Evolutionary conservation across 2,888 invertebrate species (phyloP).

Genomic region (Abrostola tripartita): DNA sequence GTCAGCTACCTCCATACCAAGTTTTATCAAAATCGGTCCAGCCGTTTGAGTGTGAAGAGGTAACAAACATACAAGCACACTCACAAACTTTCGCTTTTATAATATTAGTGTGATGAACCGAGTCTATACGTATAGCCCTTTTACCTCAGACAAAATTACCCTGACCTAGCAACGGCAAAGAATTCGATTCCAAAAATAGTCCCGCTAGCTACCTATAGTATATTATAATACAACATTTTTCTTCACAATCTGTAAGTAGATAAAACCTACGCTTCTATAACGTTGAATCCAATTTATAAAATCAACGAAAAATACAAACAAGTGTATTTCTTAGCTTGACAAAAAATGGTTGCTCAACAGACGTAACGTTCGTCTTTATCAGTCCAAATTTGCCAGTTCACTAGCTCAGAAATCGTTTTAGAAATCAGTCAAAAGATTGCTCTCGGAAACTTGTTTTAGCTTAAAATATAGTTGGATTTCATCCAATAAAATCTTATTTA

Average conservation of each 20-base stretch:
- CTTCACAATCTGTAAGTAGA: background rate
- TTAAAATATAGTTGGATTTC: background rate
- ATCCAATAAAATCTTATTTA: background rate
- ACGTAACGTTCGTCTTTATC: constrained; percentile 43
- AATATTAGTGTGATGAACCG: too few species aligned
- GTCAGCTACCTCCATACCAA: too few species aligned
- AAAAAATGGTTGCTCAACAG: constrained; percentile 28
- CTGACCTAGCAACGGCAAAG: too few species aligned
- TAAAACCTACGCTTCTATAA: constrained; percentile 9
- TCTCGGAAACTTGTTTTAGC: constrained; percentile 27
- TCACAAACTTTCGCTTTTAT: too few species aligned
- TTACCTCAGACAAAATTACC: too few species aligned
- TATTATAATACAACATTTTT: background rate
- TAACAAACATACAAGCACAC: too few species aligned
- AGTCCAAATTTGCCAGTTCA: constrained; percentile 50
- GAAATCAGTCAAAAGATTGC: constrained; percentile 41
- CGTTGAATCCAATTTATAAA: constrained; percentile 36
- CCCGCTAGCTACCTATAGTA: background rate
- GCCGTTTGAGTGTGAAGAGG: too few species aligned
- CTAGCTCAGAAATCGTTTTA: constrained; percentile 47
- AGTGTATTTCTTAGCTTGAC: constrained; percentile 22
- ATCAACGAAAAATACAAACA: constrained; percentile 31
- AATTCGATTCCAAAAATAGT: background rate
- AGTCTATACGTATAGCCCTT: too few species aligned
- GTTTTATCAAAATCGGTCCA: too few species aligned